phyloP scores from a whole-genome alignment of 2,797 vertebrate genomes.

The Uromys caudimaculatus region DNA sequence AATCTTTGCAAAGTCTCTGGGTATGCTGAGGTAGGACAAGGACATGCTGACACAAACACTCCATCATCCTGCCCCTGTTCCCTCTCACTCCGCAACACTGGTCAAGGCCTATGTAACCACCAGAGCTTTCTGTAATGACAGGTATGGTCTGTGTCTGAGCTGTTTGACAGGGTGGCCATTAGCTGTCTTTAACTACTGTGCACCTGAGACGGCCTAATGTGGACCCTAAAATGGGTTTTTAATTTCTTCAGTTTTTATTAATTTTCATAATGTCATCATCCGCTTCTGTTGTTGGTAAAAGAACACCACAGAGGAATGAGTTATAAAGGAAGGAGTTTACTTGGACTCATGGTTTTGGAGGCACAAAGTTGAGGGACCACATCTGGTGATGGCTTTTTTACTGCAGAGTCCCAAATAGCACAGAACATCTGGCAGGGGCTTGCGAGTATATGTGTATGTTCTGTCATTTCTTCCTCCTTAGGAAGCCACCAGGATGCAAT shows the following conservation, averaged over 20 bases:
- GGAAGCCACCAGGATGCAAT: background rate
- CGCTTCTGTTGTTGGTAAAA: background rate
- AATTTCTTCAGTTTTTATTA: background rate
- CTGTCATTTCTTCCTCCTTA: background rate
- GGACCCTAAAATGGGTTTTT: background rate
- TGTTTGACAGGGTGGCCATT: background rate
- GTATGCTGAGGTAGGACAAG: background rate
- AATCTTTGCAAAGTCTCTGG: background rate
- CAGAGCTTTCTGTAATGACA: background rate
- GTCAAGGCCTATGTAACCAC: background rate
- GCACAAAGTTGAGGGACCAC: background rate
- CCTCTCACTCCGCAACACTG: background rate
- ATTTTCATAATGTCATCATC: background rate
- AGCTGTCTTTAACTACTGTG: too few relatives aligned
- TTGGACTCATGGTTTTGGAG: background rate
- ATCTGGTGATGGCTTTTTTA: background rate
- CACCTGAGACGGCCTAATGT: background rate
- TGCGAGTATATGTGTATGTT: background rate
- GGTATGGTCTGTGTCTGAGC: background rate
- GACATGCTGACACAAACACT: background rate
- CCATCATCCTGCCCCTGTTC: fast-evolving
- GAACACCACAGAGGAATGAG: background rate
- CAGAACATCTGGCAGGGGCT: background rate
- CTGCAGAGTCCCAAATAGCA: background rate
- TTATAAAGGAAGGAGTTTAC: background rate